phyloP scores from a whole-genome alignment of 2,113 vertebrate species.

The Pteronura brasiliensis region DNA sequence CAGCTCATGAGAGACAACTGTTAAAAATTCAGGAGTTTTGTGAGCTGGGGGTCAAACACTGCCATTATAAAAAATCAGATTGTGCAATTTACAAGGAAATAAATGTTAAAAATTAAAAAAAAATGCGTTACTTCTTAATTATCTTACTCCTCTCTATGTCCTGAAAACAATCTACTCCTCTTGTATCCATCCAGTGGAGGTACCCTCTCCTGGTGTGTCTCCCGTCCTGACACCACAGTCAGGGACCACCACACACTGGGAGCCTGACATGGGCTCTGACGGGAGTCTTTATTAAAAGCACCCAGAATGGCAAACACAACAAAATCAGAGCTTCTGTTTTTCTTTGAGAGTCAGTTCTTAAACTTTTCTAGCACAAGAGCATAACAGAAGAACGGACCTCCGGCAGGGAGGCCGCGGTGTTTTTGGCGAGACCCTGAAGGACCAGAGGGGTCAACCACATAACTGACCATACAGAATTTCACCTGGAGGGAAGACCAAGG shows the following conservation, averaged over 20 bases:
- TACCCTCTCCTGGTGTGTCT: rapidly evolving
- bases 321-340: neutral
- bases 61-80: neutral
- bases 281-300: neutral
- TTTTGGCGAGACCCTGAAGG: neutral
- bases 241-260: neutral
- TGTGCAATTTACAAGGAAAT: neutral
- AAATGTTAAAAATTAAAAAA: conserved; percentile 8
- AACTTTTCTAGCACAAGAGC: neutral
- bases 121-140: neutral
- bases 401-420: neutral
- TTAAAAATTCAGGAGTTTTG: neutral
- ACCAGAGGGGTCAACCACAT: no score
- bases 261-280: neutral
- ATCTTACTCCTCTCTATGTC: neutral
- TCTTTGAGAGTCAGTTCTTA: neutral
- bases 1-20: neutral
- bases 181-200: neutral
- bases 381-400: neutral
- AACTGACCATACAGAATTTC: neutral
- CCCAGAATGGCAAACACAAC: neutral
- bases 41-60: neutral
- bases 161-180: neutral
- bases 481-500: neutral
- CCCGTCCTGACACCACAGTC: neutral